Percentiles rank a stretch among this genome's conserved stretches.
Evolutionary conservation across 2,797 vertebrate genomes (phyloP).

Genomic region (Margarornis squamiger): DNA sequence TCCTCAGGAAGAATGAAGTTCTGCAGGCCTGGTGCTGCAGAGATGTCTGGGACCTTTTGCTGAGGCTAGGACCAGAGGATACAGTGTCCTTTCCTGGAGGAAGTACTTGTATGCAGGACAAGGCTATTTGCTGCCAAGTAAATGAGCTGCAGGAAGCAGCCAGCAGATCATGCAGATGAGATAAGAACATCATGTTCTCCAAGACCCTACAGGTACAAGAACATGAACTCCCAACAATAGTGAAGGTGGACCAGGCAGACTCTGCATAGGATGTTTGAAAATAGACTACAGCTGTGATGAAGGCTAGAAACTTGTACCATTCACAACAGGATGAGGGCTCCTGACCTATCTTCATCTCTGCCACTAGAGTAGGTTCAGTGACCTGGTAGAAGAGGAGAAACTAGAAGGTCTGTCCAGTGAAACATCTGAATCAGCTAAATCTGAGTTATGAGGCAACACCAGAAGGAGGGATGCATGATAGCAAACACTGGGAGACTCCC

Average conservation of each 20-base stretch:
- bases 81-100: not conserved
- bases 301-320: not conserved
- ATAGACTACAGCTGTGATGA: not conserved
- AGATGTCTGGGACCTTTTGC: not conserved
- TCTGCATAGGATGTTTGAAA: not conserved
- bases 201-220: not conserved
- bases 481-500: not conserved
- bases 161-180: not conserved
- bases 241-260: not conserved
- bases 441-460: not conserved
- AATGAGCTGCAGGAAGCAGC: not conserved
- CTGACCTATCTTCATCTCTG: not conserved
- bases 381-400: not conserved
- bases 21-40: not conserved
- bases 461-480: not conserved
- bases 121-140: not conserved
- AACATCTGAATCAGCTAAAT: not conserved
- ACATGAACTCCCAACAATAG: not conserved
- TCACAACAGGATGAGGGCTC: fast-evolving
- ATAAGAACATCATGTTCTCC: not conserved
- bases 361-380: not conserved
- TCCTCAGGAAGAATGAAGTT: not conserved
- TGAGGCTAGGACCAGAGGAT: not conserved
- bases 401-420: not conserved
- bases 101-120: not conserved